Percentiles rank a stretch among this genome's conserved stretches.
Conservation (phyloP, 2,888 invertebrate genomes). For the Formica aserva region DNA sequence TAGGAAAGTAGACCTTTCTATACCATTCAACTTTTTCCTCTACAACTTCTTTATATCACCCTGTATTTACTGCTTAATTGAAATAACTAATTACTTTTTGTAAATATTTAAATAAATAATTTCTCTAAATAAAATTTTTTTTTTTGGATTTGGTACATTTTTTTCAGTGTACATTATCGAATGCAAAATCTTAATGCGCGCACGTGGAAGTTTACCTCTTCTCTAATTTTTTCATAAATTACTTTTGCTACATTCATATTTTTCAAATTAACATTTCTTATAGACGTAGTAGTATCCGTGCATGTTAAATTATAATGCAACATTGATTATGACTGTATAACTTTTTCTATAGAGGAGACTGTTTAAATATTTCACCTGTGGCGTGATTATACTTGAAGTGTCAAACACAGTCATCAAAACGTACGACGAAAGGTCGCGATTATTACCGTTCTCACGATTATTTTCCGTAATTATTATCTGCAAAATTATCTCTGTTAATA, state of each 20-base stretch:
- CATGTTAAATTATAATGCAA: slow-evolving; percentile 28
- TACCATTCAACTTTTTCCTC: no score
- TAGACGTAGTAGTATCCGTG: background rate
- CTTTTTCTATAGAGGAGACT: background rate
- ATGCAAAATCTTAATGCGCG: no score
- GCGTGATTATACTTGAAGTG: background rate
- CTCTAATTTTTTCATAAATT: background rate
- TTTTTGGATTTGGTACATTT: no score
- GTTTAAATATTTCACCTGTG: no score
- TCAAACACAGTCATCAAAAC: slow-evolving; percentile 20
- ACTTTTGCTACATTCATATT: background rate
- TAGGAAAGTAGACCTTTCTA: no score
- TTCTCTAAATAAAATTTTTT: no score
- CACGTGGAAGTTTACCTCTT: background rate
- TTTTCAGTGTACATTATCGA: no score
- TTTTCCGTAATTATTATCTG: background rate
- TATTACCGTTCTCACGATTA: background rate
- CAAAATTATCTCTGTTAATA: background rate
- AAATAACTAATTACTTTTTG: no score
- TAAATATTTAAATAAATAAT: no score
- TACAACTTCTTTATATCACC: no score
- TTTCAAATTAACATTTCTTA: background rate
- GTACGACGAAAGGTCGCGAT: background rate
- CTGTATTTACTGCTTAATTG: no score
- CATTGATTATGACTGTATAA: slow-evolving; percentile 5